Base-by-base conservation (phyloP, 2,797 vertebrate genomes). In the Manis crassicaudata region DNA sequence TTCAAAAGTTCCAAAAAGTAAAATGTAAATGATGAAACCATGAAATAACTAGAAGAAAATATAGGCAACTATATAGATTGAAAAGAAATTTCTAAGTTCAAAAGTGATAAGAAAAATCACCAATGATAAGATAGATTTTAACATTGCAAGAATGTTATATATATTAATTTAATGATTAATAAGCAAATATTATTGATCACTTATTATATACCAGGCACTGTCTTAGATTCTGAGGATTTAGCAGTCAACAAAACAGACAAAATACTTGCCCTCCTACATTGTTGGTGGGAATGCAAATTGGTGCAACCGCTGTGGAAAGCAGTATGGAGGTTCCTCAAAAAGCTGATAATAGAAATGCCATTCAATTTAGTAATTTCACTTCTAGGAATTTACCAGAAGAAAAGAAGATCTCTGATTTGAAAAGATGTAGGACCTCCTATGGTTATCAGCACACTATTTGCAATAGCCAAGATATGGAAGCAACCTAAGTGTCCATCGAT, bases 31-130 rank as follows among this genome's bases (percentile, higher is more conserved):
- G 12, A 54, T 40, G 5, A 94, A 72, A 79, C 32, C 11, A 56
- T 29, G 94, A 92, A 13, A 65, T 70, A 92, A 79, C 50, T 56
- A 17, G 73, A 94, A 82, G 14, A 77, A 88, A 79, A 92, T 21
- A 62, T 3, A 76, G 25, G 50, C 52, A 80, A 80, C 10, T 40
- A 32, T 23, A 65, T 14, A 83, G 75, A 58, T 65, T 27, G 27
- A 87, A 95, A 88, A 90, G 17, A 91, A 82, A 1, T 68, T 96
- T 86, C 35, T 60, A 86, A 82, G 76, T 23, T 67, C n/a, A 73
- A 85, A 80, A 58, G 73, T 90, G 65, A 40, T 76, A 18, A 56
- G 20, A 75, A 88, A 90, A 86, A 63, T 56, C 20, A 83, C 25
- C 58, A 96, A 50, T 60, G 25, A 76, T 67, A 72, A 75, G 2